A percentile compares a stretch with the other conserved stretches of the same genome.
Evolutionary conservation across 2,888 invertebrate genomes (phyloP).

Genomic region (Kryphioiulus occultus): DNA sequence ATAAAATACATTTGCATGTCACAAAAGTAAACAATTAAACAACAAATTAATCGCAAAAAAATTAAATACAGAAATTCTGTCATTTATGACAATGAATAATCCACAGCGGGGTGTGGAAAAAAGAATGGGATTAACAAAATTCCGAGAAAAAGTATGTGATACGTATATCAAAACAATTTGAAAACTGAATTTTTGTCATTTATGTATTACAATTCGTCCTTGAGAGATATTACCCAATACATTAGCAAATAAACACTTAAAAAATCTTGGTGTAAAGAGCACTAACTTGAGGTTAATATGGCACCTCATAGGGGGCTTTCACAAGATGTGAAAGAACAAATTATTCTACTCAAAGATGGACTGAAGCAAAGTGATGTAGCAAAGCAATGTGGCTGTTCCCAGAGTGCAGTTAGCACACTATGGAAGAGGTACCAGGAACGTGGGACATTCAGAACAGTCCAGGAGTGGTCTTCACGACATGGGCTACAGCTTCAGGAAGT

Average conservation of each 20-base stretch:
- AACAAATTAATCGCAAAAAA: neutral
- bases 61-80: slow-evolving; percentile 2
- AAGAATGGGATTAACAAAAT: neutral
- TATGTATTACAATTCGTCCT: slow-evolving; percentile 17
- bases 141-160: neutral
- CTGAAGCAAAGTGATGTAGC: neutral
- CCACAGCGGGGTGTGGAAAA: neutral
- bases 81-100: neutral
- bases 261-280: neutral
- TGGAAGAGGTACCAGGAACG: no score
- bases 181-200: neutral
- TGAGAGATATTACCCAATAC: neutral
- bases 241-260: neutral
- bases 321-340: no score
- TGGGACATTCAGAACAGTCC: no score
- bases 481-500: slow-evolving; percentile 6
- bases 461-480: neutral
- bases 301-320: no score
- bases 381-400: neutral
- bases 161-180: neutral
- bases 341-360: no score
- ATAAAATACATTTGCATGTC: neutral
- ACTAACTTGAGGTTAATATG: no score
- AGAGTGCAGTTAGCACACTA: neutral
- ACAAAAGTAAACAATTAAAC: neutral